Evolutionary conservation across 1,140 invertebrate genomes (phyloP).

Genomic region (Drosophila pectinifera): DNA sequence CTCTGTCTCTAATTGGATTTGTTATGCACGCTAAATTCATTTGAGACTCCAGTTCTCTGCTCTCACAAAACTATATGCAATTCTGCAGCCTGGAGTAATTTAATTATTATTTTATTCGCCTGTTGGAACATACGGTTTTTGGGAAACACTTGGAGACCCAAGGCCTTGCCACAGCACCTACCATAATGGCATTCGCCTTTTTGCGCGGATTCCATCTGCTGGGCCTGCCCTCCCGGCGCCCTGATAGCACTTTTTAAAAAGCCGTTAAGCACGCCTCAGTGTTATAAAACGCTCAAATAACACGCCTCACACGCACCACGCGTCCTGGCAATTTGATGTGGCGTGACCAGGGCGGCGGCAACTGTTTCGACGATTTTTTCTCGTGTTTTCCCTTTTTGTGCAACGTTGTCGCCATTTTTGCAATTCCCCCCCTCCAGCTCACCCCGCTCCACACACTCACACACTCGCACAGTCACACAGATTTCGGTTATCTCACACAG

Average conservation of each 20-base stretch:
- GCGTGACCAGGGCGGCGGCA: conserved; percentile 60
- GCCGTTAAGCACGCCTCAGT: conserved; percentile 75
- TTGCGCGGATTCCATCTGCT: conserved; percentile 3
- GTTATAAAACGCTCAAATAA: conserved; percentile 75
- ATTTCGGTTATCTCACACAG: conserved; percentile 65
- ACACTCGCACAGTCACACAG: conserved; percentile 23
- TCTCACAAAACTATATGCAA: background rate
- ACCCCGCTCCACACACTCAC: conserved; percentile 2
- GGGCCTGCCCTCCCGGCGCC: conserved; percentile 25
- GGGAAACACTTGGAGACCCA: background rate
- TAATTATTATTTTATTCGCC: background rate
- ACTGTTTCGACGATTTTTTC: conserved; percentile 34
- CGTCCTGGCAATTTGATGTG: conserved; percentile 72
- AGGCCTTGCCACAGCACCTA: background rate
- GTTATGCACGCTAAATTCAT: conserved; percentile 58
- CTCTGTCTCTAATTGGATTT: conserved; percentile 62
- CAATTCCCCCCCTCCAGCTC: conserved; percentile 21
- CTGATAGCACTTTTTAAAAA: conserved; percentile 72
- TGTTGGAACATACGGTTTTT: background rate
- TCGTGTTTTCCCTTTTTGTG: conserved; percentile 15
- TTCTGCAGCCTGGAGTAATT: no score
- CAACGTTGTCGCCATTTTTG: conserved; percentile 53
- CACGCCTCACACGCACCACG: conserved; percentile 62
- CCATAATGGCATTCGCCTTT: conserved; percentile 10
- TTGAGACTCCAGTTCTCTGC: conserved; percentile 32